Evolutionary conservation across 2,888 invertebrate genomes (phyloP).

Genomic region (Hipparchia semele): DNA sequence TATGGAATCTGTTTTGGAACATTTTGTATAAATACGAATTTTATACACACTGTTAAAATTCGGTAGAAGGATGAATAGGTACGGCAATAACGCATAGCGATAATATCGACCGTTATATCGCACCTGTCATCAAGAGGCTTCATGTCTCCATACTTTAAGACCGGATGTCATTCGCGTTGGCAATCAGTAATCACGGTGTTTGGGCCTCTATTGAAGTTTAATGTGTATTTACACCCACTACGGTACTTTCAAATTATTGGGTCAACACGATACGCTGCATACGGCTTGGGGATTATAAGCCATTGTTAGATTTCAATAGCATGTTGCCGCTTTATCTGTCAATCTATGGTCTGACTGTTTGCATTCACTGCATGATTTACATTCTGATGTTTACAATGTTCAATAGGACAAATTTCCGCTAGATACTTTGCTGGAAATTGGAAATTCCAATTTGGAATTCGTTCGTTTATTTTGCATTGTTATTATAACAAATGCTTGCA

Average conservation of each 20-base stretch:
- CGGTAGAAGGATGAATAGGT: no score
- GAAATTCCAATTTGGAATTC: not conserved
- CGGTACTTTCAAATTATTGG: conserved; percentile 53
- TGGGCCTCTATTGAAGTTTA: conserved; percentile 23
- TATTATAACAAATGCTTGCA: not conserved
- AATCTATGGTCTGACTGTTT: conserved; percentile 25
- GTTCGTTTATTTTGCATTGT: not conserved
- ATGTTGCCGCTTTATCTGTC: conserved; percentile 30
- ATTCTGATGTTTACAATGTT: conserved; percentile 21
- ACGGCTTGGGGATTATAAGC: conserved; percentile 52
- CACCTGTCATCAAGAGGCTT: not conserved
- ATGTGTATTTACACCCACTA: conserved; percentile 36
- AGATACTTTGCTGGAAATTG: conserved; percentile 4
- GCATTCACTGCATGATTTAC: conserved; percentile 23
- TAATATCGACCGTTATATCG: no score
- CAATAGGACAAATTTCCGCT: conserved; percentile 14
- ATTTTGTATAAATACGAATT: no score
- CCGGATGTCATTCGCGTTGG: conserved; percentile 38
- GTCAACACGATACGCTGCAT: conserved; percentile 55
- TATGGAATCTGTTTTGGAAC: no score
- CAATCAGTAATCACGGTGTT: conserved; percentile 51
- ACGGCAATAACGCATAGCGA: no score
- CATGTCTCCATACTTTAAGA: not conserved
- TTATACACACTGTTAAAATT: no score
- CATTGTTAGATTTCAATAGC: conserved; percentile 42